phyloP scores from a whole-genome alignment of 2,797 vertebrate species.

The Neoniphon sammara region DNA sequence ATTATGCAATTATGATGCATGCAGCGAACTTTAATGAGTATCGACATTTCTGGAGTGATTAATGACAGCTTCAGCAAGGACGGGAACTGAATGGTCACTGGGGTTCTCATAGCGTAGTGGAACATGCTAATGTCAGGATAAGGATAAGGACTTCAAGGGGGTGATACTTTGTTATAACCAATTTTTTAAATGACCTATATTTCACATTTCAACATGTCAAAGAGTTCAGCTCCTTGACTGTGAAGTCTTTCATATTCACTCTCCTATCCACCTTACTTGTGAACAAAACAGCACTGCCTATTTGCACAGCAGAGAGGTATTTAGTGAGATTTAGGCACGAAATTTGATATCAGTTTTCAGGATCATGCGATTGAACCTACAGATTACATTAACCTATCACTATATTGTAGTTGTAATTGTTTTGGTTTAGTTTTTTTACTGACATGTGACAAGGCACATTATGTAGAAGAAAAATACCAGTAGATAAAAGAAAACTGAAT shows the following conservation, averaged over 20 bases:
- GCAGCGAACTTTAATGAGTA: conserved; percentile 26
- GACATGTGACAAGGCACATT: no score
- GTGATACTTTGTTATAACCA: background rate
- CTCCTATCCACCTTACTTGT: background rate
- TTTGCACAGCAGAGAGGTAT: conserved; percentile 3
- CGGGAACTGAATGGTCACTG: background rate
- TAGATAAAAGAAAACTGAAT: no score
- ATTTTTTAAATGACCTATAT: background rate
- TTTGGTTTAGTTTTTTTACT: no score
- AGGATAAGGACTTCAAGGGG: background rate
- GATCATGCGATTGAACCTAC: no score
- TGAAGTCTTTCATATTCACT: background rate
- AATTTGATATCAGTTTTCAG: no score
- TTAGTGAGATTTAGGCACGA: background rate
- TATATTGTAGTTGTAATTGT: no score
- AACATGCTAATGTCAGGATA: background rate
- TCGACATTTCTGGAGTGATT: background rate
- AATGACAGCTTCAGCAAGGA: background rate
- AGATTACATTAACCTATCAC: no score
- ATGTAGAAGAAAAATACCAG: no score
- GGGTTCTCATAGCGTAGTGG: background rate
- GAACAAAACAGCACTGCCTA: background rate
- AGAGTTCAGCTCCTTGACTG: background rate
- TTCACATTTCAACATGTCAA: background rate
- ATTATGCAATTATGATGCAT: no score